Evolutionary conservation across 2,888 invertebrate species (phyloP).

Genomic region (Scaptomyza caliginosa): DNA sequence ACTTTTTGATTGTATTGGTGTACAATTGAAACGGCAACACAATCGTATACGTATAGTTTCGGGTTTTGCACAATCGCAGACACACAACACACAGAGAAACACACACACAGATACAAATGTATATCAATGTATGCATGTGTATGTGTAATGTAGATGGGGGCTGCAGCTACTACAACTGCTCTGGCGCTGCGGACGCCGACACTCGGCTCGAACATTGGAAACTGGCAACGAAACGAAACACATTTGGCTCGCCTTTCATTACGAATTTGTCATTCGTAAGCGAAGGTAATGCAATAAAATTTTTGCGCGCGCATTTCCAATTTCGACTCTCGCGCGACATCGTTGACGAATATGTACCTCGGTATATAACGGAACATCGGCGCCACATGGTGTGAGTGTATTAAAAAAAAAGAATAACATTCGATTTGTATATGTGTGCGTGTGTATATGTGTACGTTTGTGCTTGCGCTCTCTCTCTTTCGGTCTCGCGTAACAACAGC

Average conservation of each 20-base stretch:
- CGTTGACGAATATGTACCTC: slow-evolving; percentile 40
- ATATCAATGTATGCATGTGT: slow-evolving; percentile 51
- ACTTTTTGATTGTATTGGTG: slow-evolving; percentile 63
- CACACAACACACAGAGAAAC: slow-evolving; percentile 39
- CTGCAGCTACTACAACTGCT: slow-evolving; percentile 35
- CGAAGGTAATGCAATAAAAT: slow-evolving; percentile 83
- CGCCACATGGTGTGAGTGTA: slow-evolving; percentile 61
- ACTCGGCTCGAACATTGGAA: slow-evolving; percentile 57
- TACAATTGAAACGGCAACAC: slow-evolving; percentile 72
- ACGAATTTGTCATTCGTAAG: slow-evolving; percentile 84
- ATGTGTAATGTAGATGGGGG: slow-evolving; percentile 47
- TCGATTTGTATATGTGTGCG: slow-evolving; percentile 39
- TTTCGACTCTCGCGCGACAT: slow-evolving; percentile 56
- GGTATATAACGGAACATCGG: slow-evolving; percentile 64
- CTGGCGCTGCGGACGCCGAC: slow-evolving; percentile 44
- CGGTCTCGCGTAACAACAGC: slow-evolving; percentile 31
- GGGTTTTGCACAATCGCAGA: slow-evolving; percentile 79
- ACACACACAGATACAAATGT: slow-evolving; percentile 17
- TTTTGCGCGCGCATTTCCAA: slow-evolving; percentile 77
- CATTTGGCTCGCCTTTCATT: slow-evolving; percentile 81
- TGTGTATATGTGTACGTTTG: slow-evolving; percentile 21
- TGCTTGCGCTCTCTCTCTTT: slow-evolving; percentile 20
- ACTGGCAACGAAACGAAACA: slow-evolving; percentile 74
- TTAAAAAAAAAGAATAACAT: slow-evolving; percentile 60
- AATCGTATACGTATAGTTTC: slow-evolving; percentile 68